Evolutionary conservation across 2,797 vertebrate genomes (phyloP).

Genomic region (Mus spretus): DNA sequence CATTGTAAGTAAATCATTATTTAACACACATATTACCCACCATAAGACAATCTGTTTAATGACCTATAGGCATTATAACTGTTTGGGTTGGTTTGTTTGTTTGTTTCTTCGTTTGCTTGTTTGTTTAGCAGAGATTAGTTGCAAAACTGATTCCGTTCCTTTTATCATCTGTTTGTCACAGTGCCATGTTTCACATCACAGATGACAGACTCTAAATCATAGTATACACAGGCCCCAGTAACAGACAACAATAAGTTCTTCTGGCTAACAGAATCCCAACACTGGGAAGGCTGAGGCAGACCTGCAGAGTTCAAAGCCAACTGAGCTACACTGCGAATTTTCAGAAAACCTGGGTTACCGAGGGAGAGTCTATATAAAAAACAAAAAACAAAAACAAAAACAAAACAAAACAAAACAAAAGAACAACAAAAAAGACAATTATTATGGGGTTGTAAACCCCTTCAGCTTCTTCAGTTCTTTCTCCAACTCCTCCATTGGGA

Average conservation of each 20-base stretch:
- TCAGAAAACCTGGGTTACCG: not conserved
- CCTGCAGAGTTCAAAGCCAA: not conserved
- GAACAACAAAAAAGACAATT: no score
- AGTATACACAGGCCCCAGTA: no score
- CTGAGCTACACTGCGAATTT: not conserved
- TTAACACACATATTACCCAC: not conserved
- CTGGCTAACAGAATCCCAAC: not conserved
- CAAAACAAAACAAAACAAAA: no score
- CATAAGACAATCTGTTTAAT: not conserved
- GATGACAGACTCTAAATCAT: not conserved
- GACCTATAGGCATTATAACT: not conserved
- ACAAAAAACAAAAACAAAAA: no score
- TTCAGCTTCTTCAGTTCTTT: no score
- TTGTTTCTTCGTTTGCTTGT: not conserved
- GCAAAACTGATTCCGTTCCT: rapidly evolving
- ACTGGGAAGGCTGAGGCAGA: not conserved
- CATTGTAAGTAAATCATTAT: not conserved
- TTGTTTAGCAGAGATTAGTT: not conserved
- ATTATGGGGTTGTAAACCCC: no score
- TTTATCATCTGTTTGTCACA: not conserved
- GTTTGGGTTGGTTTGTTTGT: not conserved
- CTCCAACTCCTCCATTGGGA: no score
- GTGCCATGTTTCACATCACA: no score
- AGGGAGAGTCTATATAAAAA: not conserved
- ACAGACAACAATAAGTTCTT: not conserved